Evolutionary conservation across 35 echinoderm and acorn worm species (phyloP).

Genomic region (Ophiothrix spiculata): DNA sequence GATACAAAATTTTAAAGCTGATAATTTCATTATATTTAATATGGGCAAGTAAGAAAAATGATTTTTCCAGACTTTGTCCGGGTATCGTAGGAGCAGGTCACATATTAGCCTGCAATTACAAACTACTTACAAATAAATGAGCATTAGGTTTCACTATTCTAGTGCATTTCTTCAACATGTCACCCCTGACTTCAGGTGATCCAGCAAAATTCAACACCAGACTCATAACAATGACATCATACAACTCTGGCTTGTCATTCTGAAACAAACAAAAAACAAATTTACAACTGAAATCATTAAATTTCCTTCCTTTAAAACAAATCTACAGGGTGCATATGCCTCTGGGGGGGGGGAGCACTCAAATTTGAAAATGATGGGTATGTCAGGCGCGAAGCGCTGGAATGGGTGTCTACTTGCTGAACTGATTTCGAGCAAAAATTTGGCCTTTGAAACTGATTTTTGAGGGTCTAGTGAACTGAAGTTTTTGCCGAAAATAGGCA

Average conservation of each 20-base stretch:
- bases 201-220: constrained; percentile 97
- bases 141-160: constrained; percentile 55
- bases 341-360: not conserved
- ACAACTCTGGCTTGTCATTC: constrained; percentile 47
- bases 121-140: constrained; percentile 86
- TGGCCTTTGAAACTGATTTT: not conserved
- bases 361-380: not conserved
- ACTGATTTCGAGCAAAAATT: no score
- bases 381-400: not conserved
- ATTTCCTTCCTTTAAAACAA: not conserved
- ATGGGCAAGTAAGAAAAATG: not conserved
- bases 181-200: constrained; percentile 57
- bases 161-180: constrained; percentile 71
- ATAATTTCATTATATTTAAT: not conserved
- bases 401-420: no score
- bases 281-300: not conserved
- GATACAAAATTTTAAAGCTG: not conserved
- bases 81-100: not conserved
- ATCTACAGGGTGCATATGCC: not conserved
- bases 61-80: not conserved
- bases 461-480: no score
- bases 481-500: no score
- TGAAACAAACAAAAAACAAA: constrained; percentile 28
- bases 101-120: no score
- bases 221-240: constrained; percentile 87